Evolutionary conservation across 2,888 invertebrate genomes (phyloP), one percentile per base, ranked within the genome.

Genomic region (Ptilodon capucinus): DNA sequence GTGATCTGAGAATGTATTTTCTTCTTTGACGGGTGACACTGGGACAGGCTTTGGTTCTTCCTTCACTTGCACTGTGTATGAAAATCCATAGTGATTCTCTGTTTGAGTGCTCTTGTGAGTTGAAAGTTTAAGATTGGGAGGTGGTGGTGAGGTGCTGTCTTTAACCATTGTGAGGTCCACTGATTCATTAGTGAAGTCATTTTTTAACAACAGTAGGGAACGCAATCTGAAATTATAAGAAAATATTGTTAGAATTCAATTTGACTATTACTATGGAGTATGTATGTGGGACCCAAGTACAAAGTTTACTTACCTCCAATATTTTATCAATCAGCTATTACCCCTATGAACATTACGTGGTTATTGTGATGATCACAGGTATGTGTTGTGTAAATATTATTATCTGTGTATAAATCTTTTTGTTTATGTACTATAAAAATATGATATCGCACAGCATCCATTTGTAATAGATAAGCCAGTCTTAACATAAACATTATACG

Each of bases 101-200:
- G 87, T 88, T 58, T 87, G 88, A 1, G 86, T 86, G 43, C 73
- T 62, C 40, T 74, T 79, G 9, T 82, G 76, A 40, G 50, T 68
- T 8, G 39, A 47, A n/a, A 19, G 49, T 11, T 14, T 8, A 6
- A 17, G 11, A 6, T 30, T 13, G 13, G 16, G 5, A 2, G 61
- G 47, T 14, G 60, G 18, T 0, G 76, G 76, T 0, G 74, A 69
- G 2, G 44, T 43, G 38, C 57, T 71, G 48, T 66, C 65, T 38
- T 83, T 84, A n/a, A 81, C 71, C 2, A 74, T 59, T 0, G 77
- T 76, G 4, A 82, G 69, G 46, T 86, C 81, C 2, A 81, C 64
- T 0, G 74, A 72, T 1, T 71, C 71, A 35, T 74, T 62, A 0
- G 59, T 42, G 9, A 49, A 56, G 1, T 57, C 45, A 14, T 58